Conservation (phyloP, 35 echinoderm and acorn worm species). For the Acanthaster planci region DNA sequence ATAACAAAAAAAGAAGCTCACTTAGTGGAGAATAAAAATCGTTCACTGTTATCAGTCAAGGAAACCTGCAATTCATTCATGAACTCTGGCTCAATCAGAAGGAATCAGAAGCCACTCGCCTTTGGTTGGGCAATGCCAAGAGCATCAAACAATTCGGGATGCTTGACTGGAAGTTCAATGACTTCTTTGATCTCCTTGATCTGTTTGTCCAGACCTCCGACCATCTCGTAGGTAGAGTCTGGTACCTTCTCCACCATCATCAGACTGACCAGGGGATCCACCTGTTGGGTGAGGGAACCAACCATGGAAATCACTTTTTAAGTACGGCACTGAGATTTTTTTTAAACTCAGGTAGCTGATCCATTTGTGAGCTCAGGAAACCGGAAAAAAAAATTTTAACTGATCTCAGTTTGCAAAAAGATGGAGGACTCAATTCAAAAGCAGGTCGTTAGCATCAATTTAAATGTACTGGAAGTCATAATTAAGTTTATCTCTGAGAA, state of each 20-base stretch:
- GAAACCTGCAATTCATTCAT: background rate
- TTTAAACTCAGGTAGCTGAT: too few relatives aligned
- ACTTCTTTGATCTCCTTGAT: slow-evolving; percentile 99
- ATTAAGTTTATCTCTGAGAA: too few relatives aligned
- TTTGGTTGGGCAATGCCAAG: slow-evolving; percentile 97
- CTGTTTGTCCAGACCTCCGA: slow-evolving; percentile 96
- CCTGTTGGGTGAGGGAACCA: slow-evolving; percentile 44
- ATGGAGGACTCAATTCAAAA: too few relatives aligned
- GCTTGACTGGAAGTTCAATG: slow-evolving; percentile 98
- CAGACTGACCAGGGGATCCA: slow-evolving; percentile 94
- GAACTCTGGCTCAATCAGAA: background rate
- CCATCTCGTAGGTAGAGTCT: slow-evolving; percentile 98
- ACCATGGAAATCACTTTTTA: background rate
- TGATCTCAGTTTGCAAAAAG: too few relatives aligned
- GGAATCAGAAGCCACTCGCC: slow-evolving; percentile 45
- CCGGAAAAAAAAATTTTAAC: too few relatives aligned
- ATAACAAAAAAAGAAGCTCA: background rate
- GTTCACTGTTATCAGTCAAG: background rate
- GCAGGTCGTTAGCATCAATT: too few relatives aligned
- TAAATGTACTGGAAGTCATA: too few relatives aligned
- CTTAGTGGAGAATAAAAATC: background rate
- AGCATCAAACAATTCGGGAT: slow-evolving; percentile 97
- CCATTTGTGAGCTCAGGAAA: too few relatives aligned
- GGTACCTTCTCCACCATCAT: slow-evolving; percentile 99
- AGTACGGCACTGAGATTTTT: too few relatives aligned